Evolutionary conservation across 2,113 vertebrate species (phyloP).

Genomic region (Onychorhynchus coronatus): DNA sequence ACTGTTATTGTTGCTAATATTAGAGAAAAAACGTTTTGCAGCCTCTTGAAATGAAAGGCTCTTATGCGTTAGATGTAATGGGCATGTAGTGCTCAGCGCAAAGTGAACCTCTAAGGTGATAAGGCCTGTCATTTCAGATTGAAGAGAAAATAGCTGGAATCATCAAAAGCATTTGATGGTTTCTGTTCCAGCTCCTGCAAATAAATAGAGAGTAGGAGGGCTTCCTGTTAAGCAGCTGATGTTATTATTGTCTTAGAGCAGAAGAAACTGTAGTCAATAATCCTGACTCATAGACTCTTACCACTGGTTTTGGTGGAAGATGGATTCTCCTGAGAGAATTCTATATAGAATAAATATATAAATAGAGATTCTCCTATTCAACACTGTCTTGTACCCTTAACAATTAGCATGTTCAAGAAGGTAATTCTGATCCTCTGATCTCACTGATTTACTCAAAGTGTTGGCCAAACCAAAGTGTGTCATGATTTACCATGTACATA

Average conservation of each 20-base stretch:
- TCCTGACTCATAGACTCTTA: not conserved
- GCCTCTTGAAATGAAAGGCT: not conserved
- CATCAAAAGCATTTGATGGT: not conserved
- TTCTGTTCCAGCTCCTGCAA: not conserved
- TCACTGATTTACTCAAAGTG: not conserved
- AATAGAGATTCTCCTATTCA: no score
- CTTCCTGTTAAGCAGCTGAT: not conserved
- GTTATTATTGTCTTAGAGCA: not conserved
- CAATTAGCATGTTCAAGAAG: not conserved
- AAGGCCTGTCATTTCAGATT: not conserved
- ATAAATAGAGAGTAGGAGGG: not conserved
- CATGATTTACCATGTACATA: not conserved
- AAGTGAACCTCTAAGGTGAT: not conserved
- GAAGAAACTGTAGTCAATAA: not conserved
- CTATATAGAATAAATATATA: no score
- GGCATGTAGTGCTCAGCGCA: not conserved
- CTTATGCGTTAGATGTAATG: not conserved
- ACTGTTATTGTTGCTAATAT: not conserved
- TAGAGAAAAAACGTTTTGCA: not conserved
- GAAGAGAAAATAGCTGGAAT: slow-evolving; percentile 11
- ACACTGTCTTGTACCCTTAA: not conserved
- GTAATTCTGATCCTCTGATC: not conserved
- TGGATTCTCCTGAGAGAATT: not conserved
- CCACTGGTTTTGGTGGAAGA: not conserved
- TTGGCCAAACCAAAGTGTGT: not conserved